Percentiles rank a stretch among this genome's conserved stretches.
These are phyloP conservation scores for Carettochelys insculpta DNA, from an alignment of 2,113 vertebrate species.

Conservation along the genomic window DNA sequence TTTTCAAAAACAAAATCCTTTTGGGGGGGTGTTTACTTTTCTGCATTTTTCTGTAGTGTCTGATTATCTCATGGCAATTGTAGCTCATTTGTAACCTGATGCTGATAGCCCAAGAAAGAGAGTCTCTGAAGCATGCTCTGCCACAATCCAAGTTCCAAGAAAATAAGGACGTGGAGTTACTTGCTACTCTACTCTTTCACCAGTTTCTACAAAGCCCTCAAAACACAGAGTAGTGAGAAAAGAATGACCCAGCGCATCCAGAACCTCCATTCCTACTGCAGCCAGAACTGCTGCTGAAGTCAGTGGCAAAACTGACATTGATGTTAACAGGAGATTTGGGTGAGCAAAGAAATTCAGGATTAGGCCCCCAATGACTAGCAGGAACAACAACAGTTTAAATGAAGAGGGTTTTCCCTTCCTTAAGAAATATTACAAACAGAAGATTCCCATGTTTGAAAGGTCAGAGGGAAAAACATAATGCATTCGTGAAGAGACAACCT, in stretches of 20 bases:
- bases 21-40: neutral
- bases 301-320: neutral
- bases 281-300: neutral
- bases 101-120: constrained; percentile 15
- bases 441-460: constrained; percentile 75
- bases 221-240: fast-evolving
- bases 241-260: fast-evolving
- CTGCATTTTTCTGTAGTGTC: neutral
- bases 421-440: constrained; percentile 61
- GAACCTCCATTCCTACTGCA: fast-evolving
- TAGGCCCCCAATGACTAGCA: neutral
- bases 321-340: neutral
- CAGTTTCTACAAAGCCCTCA: neutral
- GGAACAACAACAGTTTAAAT: neutral
- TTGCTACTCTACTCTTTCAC: neutral
- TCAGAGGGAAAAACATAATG: constrained; percentile 74
- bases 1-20: neutral
- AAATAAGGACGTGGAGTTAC: neutral
- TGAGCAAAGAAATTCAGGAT: neutral
- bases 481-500: constrained; percentile 72
- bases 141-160: neutral
- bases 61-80: neutral
- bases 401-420: constrained; percentile 37
- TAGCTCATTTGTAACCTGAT: neutral
- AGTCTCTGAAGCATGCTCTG: neutral